Base-by-base conservation (phyloP, 1,140 invertebrate genomes). In the Maniola jurtina region DNA sequence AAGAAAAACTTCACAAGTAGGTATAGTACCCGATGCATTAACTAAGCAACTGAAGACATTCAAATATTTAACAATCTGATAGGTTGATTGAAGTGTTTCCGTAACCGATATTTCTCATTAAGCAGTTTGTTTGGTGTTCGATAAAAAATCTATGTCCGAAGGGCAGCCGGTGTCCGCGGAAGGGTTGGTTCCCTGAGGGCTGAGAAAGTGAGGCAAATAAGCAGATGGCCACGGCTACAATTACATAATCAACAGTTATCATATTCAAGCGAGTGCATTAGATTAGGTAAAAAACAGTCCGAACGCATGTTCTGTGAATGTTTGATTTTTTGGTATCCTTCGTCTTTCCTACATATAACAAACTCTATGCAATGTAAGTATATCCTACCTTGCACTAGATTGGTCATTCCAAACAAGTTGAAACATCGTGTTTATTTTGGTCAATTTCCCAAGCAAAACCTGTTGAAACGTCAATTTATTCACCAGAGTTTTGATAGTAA, bases 31-130 rank as follows among this genome's bases (percentile, higher is more conserved):
- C 45, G 42, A 33, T 58, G 55, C 42, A 58, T 64, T 13, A 58
- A 58, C 52, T 58, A 58, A 60, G 35, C 11, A 60, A 60, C 36
- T 54, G 36, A 60, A 70, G 70, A 65, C 47, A 67, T 59, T 68
- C 71, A 81, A 86, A 88, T 88, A 84, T 88, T 88, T 79, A 76
- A 79, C 61, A 75, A 81, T 88, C 62, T 72, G 84, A 83, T 86
- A 83, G 78, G 75, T 70, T 76, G 71, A 66, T 68, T 74, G 64
- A 78, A 86, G 84, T 84, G 76, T 88, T 86, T 88, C 85, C 86
- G 88, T 86, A 84, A 88, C 83, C 75, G 83, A 89, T 90, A 89
- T 86, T 87, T 87, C 82, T 89, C 85, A 84, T 89, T 90, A 84
- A 73, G 64, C 60, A 70, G 73, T 74, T 79, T 87, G 79, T 85